phyloP scores from a whole-genome alignment of 2,113 vertebrate genomes.

The Mionectes macconnelli region DNA sequence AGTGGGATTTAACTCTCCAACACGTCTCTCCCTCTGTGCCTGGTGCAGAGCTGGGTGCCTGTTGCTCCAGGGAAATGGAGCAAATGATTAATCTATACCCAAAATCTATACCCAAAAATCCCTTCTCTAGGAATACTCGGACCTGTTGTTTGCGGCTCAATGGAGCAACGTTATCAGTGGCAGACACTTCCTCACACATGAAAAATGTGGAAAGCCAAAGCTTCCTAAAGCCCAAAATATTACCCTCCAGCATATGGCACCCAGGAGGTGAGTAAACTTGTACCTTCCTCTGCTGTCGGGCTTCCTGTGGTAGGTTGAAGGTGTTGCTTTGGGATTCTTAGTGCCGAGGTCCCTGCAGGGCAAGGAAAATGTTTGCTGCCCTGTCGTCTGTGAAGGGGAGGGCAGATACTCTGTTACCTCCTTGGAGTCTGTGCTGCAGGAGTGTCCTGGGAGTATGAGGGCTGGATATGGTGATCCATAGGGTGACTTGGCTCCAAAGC shows the following conservation, averaged over 20 bases:
- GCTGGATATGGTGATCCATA: accelerated
- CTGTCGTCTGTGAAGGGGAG: neutral
- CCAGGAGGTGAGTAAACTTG: neutral
- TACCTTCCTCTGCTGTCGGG: neutral
- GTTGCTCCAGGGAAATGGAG: no score
- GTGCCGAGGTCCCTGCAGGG: neutral
- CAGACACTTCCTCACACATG: neutral
- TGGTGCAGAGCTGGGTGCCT: neutral
- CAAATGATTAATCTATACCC: no score
- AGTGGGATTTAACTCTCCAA: neutral
- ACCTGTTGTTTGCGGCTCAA: neutral
- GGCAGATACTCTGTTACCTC: neutral
- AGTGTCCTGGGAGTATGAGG: neutral
- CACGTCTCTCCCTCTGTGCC: neutral
- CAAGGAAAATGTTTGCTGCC: neutral
- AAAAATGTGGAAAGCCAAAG: neutral
- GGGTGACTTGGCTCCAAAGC: neutral
- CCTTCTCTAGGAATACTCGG: neutral
- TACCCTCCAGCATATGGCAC: neutral
- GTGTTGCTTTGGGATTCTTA: neutral
- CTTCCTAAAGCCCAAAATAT: neutral
- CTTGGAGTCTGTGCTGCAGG: neutral
- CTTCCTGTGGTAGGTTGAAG: neutral
- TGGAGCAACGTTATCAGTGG: neutral
- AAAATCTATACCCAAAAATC: neutral